Base-by-base conservation (phyloP, 2,888 invertebrate species). In the Dynastes tityus region DNA sequence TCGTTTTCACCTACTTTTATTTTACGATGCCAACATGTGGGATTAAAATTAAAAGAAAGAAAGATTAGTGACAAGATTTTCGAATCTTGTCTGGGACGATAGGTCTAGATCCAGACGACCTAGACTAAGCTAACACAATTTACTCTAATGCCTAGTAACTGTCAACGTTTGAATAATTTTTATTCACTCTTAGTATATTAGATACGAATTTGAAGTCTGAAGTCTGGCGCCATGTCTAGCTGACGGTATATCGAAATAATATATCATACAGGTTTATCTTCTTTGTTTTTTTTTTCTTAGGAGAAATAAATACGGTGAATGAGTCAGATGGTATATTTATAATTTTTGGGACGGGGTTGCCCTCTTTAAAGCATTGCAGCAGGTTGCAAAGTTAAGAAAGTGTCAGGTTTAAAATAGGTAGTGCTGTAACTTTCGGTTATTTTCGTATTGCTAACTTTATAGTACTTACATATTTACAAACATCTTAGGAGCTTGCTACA, bases 371-470 rank as follows among this genome's bases (percentile, higher is more conserved):
- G 16, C 53, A 16, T 16, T 53, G 11, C n/a, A 45, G 45, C 45
- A 45, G 45, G 2, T 45, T 45, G 8, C 45, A 45, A 32, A 32
- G 2, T 45, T 45, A 45, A 45, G 45, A 11, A 8, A 11, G 45
- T 45, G n/a, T 16, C 53, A n/a, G 13, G 16, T 53, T 16, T 53
- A 53, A 53, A 53, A 53, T 53, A 53, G 6, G n/a, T 53, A 16
- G n/a, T 6, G 16, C n/a, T n/a, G 53, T 53, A 53, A 53, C n/a
- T 53, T 53, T 53, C n/a, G 53, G 53, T 53, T 53, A 53, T 53
- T 53, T n/a, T n/a, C n/a, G 13, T 53, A 13, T 53, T 16, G 53
- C 53, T 6, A 53, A 53, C n/a, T 16, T 53, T 53, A 53, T 1
- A 53, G n/a, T 16, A 45, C 11, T 45, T 45, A 32, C 4, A 32